Evolutionary conservation across 1,140 invertebrate species (phyloP).

Genomic region (Drosophila sp.): DNA sequence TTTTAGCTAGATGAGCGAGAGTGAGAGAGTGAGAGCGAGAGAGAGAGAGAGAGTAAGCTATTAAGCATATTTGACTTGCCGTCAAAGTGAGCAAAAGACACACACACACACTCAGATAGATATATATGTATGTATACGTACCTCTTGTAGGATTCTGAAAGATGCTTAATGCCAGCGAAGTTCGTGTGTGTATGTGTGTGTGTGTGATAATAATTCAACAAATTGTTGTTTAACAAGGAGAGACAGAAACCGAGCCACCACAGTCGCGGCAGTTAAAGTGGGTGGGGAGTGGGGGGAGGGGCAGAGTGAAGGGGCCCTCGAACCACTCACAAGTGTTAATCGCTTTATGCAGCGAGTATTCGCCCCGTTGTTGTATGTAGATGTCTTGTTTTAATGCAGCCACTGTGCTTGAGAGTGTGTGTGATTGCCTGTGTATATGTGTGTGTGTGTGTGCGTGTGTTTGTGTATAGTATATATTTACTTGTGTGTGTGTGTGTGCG

Average conservation of each 20-base stretch:
- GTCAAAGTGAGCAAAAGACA: constrained; percentile 59
- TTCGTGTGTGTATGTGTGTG: constrained; percentile 20
- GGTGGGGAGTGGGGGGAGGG: background rate
- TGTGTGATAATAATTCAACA: constrained; percentile 79
- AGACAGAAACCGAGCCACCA: constrained; percentile 47
- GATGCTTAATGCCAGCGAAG: constrained; percentile 23
- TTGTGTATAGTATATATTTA: constrained; percentile 31
- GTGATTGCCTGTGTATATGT: background rate
- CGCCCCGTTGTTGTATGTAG: constrained; percentile 22
- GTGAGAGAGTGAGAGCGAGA: background rate
- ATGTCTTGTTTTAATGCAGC: constrained; percentile 77
- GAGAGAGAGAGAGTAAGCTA: constrained; percentile 44
- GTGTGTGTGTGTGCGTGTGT: constrained; percentile 27
- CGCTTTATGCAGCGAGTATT: constrained; percentile 71
- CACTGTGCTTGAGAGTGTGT: constrained; percentile 32
- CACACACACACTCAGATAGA: constrained; percentile 6
- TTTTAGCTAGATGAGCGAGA: constrained; percentile 35
- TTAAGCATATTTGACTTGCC: constrained; percentile 68
- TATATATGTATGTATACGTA: constrained; percentile 13
- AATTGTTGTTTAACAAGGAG: constrained; percentile 78
- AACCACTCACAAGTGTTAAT: constrained; percentile 60
- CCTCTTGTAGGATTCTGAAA: constrained; percentile 43
- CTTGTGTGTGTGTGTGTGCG: constrained; percentile 37
- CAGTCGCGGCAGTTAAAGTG: constrained; percentile 64
- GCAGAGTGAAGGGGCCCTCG: constrained; percentile 8